Conservation (phyloP, 2,113 vertebrate genomes). For the Haliaeetus leucogaster region DNA sequence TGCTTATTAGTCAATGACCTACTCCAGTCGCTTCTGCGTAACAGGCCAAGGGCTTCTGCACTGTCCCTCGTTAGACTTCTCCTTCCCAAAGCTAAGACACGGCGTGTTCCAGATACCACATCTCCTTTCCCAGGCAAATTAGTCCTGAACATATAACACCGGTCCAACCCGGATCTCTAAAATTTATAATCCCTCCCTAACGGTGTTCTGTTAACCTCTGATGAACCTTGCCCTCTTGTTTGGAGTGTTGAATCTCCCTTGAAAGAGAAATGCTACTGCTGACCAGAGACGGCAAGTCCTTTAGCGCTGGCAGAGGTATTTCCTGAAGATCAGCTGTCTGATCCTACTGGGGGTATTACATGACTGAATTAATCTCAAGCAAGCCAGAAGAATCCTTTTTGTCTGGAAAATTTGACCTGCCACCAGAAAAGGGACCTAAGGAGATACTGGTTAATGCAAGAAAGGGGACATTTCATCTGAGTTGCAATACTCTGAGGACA, state of each 20-base stretch:
- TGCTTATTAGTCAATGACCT: not conserved
- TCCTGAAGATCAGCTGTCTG: not conserved
- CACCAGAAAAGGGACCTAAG: not conserved
- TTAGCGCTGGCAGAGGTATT: not conserved
- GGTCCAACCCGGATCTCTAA: not conserved
- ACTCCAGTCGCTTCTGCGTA: not conserved
- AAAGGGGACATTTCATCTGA: not conserved
- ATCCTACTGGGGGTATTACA: not conserved
- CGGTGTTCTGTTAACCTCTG: not conserved
- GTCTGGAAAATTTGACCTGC: not conserved
- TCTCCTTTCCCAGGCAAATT: not conserved
- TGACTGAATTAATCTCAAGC: not conserved
- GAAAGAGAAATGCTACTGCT: not conserved
- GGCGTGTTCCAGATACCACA: not conserved
- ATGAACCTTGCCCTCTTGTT: not conserved
- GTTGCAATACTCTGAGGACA: not conserved
- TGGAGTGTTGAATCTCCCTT: not conserved
- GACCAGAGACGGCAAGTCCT: accelerated
- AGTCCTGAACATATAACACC: not conserved
- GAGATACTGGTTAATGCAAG: not conserved
- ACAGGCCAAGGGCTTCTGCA: not conserved
- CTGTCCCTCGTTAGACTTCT: not conserved
- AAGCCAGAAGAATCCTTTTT: not conserved
- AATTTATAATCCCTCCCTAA: not conserved
- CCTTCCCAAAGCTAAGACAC: not conserved